Conservation (phyloP, 2,113 vertebrate genomes). For the Microcebus lehilahytsara region DNA sequence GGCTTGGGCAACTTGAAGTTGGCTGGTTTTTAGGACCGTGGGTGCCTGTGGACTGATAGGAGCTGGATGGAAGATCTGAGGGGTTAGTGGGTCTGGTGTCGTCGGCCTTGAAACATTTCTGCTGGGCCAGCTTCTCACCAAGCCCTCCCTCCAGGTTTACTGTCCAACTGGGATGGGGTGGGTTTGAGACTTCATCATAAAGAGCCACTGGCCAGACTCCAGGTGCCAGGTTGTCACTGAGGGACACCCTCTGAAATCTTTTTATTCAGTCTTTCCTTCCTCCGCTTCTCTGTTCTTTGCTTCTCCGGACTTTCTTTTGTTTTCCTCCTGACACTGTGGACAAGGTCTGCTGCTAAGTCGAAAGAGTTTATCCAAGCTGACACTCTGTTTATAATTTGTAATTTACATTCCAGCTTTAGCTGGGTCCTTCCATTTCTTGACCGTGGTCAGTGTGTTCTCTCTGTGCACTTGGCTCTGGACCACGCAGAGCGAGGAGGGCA, state of each 20-base stretch:
- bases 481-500: background rate
- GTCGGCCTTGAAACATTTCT: background rate
- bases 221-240: background rate
- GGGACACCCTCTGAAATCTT: background rate
- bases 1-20: background rate
- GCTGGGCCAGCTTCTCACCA: background rate
- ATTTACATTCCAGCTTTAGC: conserved; percentile 43
- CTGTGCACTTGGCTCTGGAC: conserved; percentile 27
- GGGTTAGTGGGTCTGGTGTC: background rate
- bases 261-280: background rate
- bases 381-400: conserved; percentile 64
- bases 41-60: background rate
- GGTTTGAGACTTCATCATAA: background rate
- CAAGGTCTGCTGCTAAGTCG: conserved; percentile 49
- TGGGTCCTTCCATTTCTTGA: conserved; percentile 35
- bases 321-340: conserved; percentile 36
- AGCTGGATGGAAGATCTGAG: background rate
- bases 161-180: background rate
- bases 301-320: conserved; percentile 27
- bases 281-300: background rate
- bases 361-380: conserved; percentile 63
- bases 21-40: background rate
- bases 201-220: background rate
- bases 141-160: background rate
- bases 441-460: background rate